Conservation (phyloP, 92 coral and sea anemone species). For the Siderastrea radians region DNA sequence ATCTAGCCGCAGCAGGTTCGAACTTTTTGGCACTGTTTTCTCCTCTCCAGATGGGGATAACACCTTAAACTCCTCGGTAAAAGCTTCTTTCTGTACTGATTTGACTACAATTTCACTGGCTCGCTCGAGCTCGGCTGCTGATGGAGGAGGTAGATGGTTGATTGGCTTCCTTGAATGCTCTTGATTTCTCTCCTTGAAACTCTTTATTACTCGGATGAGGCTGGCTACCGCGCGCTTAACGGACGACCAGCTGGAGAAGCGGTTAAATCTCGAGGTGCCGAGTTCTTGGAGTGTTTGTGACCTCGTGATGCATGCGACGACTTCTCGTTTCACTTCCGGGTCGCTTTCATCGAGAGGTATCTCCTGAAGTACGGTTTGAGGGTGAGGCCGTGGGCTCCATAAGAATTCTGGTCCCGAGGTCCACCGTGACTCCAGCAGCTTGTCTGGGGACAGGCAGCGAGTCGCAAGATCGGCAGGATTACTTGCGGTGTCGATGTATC, state of each 20-base stretch:
- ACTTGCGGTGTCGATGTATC: slow-evolving; percentile 26
- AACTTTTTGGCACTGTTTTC: slow-evolving; percentile 6
- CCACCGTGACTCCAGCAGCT: neutral
- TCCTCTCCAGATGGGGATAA: neutral
- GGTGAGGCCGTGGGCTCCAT: neutral
- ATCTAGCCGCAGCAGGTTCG: neutral
- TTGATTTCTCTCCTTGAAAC: slow-evolving; percentile 13
- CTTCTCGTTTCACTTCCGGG: slow-evolving; percentile 21
- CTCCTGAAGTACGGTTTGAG: neutral
- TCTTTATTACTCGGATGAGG: neutral
- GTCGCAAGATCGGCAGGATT: slow-evolving; percentile 27
- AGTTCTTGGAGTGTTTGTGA: neutral
- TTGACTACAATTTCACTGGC: neutral
- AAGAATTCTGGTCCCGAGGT: neutral
- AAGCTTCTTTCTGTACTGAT: slow-evolving; percentile 2
- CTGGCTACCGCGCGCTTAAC: neutral
- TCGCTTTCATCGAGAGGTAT: neutral
- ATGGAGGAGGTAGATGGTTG: neutral
- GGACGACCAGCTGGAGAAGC: slow-evolving; percentile 7
- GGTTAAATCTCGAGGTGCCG: neutral
- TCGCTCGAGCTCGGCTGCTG: neutral
- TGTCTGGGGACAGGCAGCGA: neutral
- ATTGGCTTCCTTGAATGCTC: neutral
- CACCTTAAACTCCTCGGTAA: neutral
- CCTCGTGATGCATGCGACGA: neutral